Evolutionary conservation across 2,888 invertebrate genomes (phyloP), one percentile per base, ranked within the genome.

Genomic region (Stenurella melanura): DNA sequence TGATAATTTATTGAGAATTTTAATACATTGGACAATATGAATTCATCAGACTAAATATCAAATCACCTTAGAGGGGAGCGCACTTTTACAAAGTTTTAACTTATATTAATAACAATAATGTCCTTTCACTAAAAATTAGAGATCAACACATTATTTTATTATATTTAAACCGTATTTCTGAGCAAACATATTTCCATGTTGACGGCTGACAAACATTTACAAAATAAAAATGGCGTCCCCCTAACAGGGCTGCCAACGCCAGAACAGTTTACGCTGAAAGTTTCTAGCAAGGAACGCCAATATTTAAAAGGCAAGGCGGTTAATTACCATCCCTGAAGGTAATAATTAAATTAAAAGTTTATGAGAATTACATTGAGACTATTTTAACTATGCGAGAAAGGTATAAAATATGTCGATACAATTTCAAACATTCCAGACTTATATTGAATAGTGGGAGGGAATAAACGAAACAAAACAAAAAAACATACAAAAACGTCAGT

Each of bases 191-290:
- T 69, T 73, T 70, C 26, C 61, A 26, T 54, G 15, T 57, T 26
- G 50, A 56, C 61, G 60, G 30, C 61, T 73, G 67, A 73, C 76
- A 73, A 73, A 73, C 68, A 54, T 30, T 72, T 72, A 17, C 34
- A 67, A 56, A 70, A 38, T 34, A 17, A 68, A 68, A 57, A 76
- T 76, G 76, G 76, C 72, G 76, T 42, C 72, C 50, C 5, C 17
- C 6, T 26, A 6, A 18, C 56, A 63, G 50, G 15, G 34, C n/a
- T 63, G 30, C 57, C 57, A 69, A 34, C 34, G 19, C 50, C 12
- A 42, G 15, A 69, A 34, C 4, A 38, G 7, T 7, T 38, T 6
- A 4, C 15, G 18, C 9, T 0, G 1, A 21, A 21, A 58, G 58
- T 58, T 21, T 18, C 42, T 19, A 11, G 9, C 26, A 17, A 1